phyloP scores from a whole-genome alignment of 2,888 invertebrate species.

The Synergus gifuensis region DNA sequence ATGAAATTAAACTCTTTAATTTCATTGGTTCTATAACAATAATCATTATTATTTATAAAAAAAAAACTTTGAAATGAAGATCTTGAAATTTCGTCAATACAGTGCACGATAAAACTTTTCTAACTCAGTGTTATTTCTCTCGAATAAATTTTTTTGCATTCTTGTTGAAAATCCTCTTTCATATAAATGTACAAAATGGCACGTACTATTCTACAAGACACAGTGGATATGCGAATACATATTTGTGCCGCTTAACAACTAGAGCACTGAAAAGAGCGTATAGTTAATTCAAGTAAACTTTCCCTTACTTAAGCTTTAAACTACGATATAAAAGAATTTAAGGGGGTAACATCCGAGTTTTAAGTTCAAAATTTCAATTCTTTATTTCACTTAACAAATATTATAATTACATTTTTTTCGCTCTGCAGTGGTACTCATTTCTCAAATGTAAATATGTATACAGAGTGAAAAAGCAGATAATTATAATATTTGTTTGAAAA shows the following conservation, averaged over 20 bases:
- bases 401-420: too few species aligned
- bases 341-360: too few species aligned
- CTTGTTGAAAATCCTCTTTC: conserved; percentile 50
- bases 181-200: conserved; percentile 74
- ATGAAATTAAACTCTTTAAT: not conserved
- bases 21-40: conserved; percentile 9
- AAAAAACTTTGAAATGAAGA: not conserved
- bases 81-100: conserved; percentile 32
- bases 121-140: conserved; percentile 45
- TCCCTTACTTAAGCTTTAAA: not conserved
- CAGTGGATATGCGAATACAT: conserved; percentile 25
- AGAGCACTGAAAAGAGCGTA: not conserved
- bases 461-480: too few species aligned
- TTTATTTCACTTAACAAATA: too few species aligned
- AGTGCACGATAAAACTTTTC: conserved; percentile 44
- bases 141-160: conserved; percentile 45
- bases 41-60: not conserved
- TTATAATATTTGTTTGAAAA: too few species aligned
- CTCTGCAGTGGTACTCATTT: too few species aligned
- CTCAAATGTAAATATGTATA: too few species aligned
- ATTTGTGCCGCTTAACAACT: conserved; percentile 34
- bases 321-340: not conserved
- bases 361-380: too few species aligned
- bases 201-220: conserved; percentile 71
- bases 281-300: conserved; percentile 11